phyloP scores from a whole-genome alignment of 2,888 invertebrate species.

The Thysanoteuthis rhombus region DNA sequence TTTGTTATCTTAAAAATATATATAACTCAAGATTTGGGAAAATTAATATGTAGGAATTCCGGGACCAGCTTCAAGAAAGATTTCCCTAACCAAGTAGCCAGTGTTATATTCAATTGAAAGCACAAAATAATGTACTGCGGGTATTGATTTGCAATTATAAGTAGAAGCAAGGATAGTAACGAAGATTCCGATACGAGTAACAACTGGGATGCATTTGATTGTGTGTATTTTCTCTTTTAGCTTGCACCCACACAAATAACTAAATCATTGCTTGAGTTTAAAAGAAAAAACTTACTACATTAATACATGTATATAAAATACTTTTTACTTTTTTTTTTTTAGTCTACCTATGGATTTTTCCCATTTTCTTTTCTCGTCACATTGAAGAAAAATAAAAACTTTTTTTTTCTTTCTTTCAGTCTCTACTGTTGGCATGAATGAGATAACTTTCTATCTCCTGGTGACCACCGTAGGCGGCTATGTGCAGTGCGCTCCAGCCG shows the following conservation, averaged over 20 bases:
- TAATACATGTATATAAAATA: background rate
- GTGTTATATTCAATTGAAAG: background rate
- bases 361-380: background rate
- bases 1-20: too few relatives aligned
- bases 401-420: background rate
- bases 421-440: slow-evolving; percentile 45
- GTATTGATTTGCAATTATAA: background rate
- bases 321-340: background rate
- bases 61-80: background rate
- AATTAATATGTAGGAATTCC: too few relatives aligned
- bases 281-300: background rate
- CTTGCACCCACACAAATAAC: too few relatives aligned
- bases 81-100: background rate
- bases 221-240: too few relatives aligned
- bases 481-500: slow-evolving; percentile 67
- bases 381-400: background rate
- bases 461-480: slow-evolving; percentile 68
- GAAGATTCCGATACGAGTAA: background rate
- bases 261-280: too few relatives aligned
- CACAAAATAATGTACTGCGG: background rate
- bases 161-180: background rate
- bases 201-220: too few relatives aligned
- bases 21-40: too few relatives aligned
- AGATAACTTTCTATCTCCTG: slow-evolving; percentile 64
- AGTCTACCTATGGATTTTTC: background rate